Evolutionary conservation across 2,113 vertebrate genomes (phyloP), one percentile per base, ranked within the genome.

Genomic region (Hippocampus mohnikei): DNA sequence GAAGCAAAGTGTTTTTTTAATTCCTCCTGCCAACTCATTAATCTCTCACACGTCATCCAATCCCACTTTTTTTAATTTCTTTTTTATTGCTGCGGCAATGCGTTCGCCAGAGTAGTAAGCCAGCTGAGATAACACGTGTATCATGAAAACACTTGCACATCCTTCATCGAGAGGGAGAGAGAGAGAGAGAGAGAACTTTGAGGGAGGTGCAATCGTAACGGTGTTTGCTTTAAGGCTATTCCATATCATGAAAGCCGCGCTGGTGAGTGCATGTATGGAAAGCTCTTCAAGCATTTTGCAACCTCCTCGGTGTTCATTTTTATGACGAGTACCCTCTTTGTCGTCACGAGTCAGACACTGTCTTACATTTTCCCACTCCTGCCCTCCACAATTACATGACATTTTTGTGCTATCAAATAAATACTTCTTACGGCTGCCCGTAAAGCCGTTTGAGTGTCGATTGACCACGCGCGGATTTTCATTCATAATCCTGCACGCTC

Each of bases 101-200:
- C 74, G 66, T 82, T 72, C 72, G 67, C 73, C 58, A 52, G 74
- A 76, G 59, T 77, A 80, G 72, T 69, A 12, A 27, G 72, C 73
- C 59, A 68, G 84, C 69, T 80, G 72, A 79, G 79, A 76, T 75
- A 79, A 79, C 84, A 84, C 66, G 37, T 75, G 70, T 60, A 66
- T 83, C 63, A 73, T 44, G 65, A 71, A 79, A 81, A 69, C 79
- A 73, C 66, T 78, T 20, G 46, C 66, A 13, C 13, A 66, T 72
- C 27, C 71, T 61, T 41, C 70, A 67, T 37, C 76, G 40, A 42
- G 16, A 4, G 55, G 62, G 12, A 53, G 48, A 21, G 59, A 23
- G 70, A 29, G 27, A 69, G 72, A 48, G 46, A 18, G 15, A 7
- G 50, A 5, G 18, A 29, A 29, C 20, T 52, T 21, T 52, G 50